These are phyloP conservation scores for Anolis carolinensis DNA, from an alignment of 2,113 vertebrate genomes.

Conservation along the genomic window DNA sequence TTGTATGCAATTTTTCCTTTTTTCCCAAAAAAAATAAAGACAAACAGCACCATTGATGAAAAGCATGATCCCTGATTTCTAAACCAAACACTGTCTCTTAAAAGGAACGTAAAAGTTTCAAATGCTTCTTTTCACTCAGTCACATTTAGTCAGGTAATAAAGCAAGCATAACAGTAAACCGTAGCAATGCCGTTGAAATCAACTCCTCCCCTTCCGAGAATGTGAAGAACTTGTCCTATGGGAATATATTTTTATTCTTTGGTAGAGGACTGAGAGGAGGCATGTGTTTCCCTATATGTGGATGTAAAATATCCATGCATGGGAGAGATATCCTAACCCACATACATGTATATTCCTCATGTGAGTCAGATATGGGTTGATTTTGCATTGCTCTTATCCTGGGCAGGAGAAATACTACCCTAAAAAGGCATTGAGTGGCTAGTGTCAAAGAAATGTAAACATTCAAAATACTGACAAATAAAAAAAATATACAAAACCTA, in stretches of 20 bases:
- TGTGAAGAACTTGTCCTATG: constrained; percentile 79
- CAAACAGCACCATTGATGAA: constrained; percentile 85
- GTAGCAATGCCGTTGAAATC: constrained; percentile 69
- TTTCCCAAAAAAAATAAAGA: constrained; percentile 72
- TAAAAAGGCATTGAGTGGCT: constrained; percentile 80
- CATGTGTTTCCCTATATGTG: constrained; percentile 70
- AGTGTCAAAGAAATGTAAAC: constrained; percentile 84
- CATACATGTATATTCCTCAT: constrained; percentile 68
- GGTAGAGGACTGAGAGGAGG: constrained; percentile 83
- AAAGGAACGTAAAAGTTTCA: constrained; percentile 66
- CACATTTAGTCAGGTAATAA: constrained; percentile 72
- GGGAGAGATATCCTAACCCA: constrained; percentile 48
- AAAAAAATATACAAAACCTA: constrained; percentile 59
- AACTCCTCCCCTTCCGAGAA: constrained; percentile 77
- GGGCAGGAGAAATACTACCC: constrained; percentile 75
- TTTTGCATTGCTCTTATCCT: constrained; percentile 79
- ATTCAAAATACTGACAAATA: constrained; percentile 81
- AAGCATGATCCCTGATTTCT: constrained; percentile 88
- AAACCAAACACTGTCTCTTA: constrained; percentile 81
- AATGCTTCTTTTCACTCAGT: constrained; percentile 73
- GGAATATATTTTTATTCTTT: constrained; percentile 81
- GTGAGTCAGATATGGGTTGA: constrained; percentile 67
- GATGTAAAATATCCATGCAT: constrained; percentile 69
- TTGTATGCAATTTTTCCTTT: constrained; percentile 77
- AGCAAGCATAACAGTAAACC: constrained; percentile 75